phyloP scores from a whole-genome alignment of 2,797 vertebrate genomes.

The Premnoplex brunnescens region DNA sequence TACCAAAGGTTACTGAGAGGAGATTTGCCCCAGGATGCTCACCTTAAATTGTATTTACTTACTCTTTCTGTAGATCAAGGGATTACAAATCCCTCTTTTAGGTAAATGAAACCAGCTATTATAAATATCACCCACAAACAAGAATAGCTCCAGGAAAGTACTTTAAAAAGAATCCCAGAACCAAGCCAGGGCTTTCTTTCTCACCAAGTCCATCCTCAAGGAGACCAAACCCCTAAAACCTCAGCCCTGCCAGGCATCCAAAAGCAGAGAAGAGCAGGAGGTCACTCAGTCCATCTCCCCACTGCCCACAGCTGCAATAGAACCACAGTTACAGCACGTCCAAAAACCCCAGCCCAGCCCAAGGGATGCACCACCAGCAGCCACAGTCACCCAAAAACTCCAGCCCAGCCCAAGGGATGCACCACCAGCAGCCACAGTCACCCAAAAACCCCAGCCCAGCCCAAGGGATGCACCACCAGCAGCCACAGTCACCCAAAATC shows the following conservation, averaged over 20 bases:
- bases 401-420: neutral
- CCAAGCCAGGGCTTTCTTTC: neutral
- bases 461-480: neutral
- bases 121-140: neutral
- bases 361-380: neutral
- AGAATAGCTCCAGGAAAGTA: neutral
- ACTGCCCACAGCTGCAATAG: neutral
- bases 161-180: neutral
- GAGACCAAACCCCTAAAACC: neutral
- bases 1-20: neutral
- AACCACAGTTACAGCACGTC: neutral
- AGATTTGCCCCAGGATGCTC: neutral
- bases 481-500: neutral
- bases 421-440: neutral
- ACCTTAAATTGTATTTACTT: neutral
- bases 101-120: neutral
- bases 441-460: neutral
- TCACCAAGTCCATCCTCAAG: neutral
- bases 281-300: neutral
- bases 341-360: neutral
- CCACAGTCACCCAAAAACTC: rapidly evolving
- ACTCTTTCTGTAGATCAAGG: neutral
- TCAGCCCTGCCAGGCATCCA: neutral
- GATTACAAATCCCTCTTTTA: neutral
- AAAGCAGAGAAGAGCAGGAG: neutral